Conservation (phyloP, 2,888 invertebrate genomes). For the Drosophila koepferae region DNA sequence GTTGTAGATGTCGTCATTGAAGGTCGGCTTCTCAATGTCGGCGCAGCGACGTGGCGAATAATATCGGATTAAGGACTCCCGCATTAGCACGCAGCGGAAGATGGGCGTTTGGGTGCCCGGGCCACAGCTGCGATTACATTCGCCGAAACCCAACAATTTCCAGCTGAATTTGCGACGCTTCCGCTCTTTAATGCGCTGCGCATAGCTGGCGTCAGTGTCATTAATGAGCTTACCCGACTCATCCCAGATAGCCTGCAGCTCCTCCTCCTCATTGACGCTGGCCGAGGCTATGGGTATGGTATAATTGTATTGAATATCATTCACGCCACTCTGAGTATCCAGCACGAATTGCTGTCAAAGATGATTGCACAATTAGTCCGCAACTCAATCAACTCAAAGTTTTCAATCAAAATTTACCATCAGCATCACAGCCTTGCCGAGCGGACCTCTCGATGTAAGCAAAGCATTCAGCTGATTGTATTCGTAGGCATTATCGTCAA, state of each 20-base stretch:
- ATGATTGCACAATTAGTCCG: neutral
- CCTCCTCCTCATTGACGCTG: slow-evolving; percentile 83
- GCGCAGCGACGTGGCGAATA: slow-evolving; percentile 89
- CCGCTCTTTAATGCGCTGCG: slow-evolving; percentile 83
- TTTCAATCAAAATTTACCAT: slow-evolving; percentile 61
- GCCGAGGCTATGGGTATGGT: slow-evolving; percentile 88
- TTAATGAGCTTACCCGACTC: slow-evolving; percentile 77
- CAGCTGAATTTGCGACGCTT: slow-evolving; percentile 87
- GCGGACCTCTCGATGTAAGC: slow-evolving; percentile 76
- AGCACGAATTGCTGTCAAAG: slow-evolving; percentile 26
- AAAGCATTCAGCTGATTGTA: slow-evolving; percentile 88
- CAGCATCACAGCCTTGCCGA: slow-evolving; percentile 68
- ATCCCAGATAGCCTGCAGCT: slow-evolving; percentile 82
- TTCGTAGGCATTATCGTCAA: slow-evolving; percentile 91
- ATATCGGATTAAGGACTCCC: slow-evolving; percentile 88
- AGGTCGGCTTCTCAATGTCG: slow-evolving; percentile 87
- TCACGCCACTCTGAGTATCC: neutral
- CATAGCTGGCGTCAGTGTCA: slow-evolving; percentile 62
- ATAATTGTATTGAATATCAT: slow-evolving; percentile 89
- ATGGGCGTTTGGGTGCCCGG: slow-evolving; percentile 85
- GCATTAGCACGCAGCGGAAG: slow-evolving; percentile 86
- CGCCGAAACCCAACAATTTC: slow-evolving; percentile 91
- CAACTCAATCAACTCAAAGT: neutral
- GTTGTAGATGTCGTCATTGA: slow-evolving; percentile 87
- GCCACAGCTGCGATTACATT: slow-evolving; percentile 93